Percentiles rank a stretch among this genome's conserved stretches.
Evolutionary conservation across 1,140 invertebrate species (phyloP).

Genomic region (Trachymyrmex cornetzi): DNA sequence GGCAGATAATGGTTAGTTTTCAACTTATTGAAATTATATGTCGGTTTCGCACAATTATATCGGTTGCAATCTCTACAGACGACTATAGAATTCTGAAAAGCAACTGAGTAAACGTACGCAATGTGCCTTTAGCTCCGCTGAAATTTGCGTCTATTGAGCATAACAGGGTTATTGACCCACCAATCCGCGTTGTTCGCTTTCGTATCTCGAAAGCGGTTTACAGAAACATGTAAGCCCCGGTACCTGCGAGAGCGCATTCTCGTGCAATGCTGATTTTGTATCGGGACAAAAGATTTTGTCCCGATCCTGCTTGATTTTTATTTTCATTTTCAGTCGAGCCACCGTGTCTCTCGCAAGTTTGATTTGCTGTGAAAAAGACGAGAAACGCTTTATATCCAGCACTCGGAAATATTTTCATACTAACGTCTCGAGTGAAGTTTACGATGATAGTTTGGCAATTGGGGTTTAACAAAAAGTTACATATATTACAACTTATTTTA

Average conservation of each 20-base stretch:
- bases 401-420: neutral
- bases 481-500: neutral
- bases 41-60: conserved; percentile 17
- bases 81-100: neutral
- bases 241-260: conserved; percentile 56
- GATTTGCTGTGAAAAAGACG: conserved; percentile 14
- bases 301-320: conserved; percentile 37
- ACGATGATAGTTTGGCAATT: neutral
- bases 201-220: conserved; percentile 60
- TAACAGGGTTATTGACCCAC: conserved; percentile 68
- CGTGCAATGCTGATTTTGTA: conserved; percentile 62
- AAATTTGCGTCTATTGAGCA: conserved; percentile 57
- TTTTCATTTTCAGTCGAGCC: conserved; percentile 43
- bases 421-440: neutral
- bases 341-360: conserved; percentile 5
- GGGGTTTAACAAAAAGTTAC: neutral
- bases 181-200: conserved; percentile 49
- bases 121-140: conserved; percentile 23
- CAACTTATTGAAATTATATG: conserved; percentile 1
- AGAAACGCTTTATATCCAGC: neutral
- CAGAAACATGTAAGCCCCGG: conserved; percentile 57
- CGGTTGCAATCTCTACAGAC: neutral
- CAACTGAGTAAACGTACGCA: conserved; percentile 34
- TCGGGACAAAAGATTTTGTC: conserved; percentile 38
- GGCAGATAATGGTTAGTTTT: neutral